Base-by-base conservation (phyloP, 2,888 invertebrate species). In the Chrysotoxum bicinctum region DNA sequence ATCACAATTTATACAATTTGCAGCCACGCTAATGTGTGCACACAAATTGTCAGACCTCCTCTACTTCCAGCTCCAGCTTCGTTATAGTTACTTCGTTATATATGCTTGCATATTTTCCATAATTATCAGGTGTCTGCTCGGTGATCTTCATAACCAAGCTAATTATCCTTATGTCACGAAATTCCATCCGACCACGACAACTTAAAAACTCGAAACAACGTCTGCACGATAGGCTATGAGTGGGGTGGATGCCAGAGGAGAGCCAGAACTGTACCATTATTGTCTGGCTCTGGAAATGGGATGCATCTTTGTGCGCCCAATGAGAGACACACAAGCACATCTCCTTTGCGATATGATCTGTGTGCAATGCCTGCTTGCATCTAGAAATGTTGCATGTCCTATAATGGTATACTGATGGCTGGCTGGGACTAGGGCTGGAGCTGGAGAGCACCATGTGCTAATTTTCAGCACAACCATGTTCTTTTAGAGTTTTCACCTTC, bases 121-220 rank as follows among this genome's bases (percentile, higher is more conserved):
- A 75, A 84, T 79, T 84, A 84, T 84, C 84, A 84, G 75, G 79
- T 84, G 79, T 68, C 68, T 68, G 72, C 68, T 35, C 35, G 64
- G 16, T 85, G 80, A 85, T 85, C 85, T 77, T 74, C 81, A 68
- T 81, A 81, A 69, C 81, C 73, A 81, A 85, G 73, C 72, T 85
- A 85, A 85, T 85, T 81, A 81, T 80, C 79, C 83, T 75, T 69
- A 70, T 85, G 85, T 85, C 85, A 85, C 85, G 85, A 81, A 77
- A 85, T 85, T 84, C 72, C 84, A 74, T 69, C 64, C 69, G 56
- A 73, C 56, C 69, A 50, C 74, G 68, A 50, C 75, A 68, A 26
- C 50, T 23, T 62, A 16, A 14, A 40, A 66, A 35, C 16, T 66
- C 30, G 35, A 19, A 79, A 54, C 14, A 45, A 37, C 58, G 23